Evolutionary conservation across 2,113 vertebrate genomes (phyloP), one percentile per base, ranked within the genome.

Genomic region (Pseudolaguvia tuberculata): DNA sequence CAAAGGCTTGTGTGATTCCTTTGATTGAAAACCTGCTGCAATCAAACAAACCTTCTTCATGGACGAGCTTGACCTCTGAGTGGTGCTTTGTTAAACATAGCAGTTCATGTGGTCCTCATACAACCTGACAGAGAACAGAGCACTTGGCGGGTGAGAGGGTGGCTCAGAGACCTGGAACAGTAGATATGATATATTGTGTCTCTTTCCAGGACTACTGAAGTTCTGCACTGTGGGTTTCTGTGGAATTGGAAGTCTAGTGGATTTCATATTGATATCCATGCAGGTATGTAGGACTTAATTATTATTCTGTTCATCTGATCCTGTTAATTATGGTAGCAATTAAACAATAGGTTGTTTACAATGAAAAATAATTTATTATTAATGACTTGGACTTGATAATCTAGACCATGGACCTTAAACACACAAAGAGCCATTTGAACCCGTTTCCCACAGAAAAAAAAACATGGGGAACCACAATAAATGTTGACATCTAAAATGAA

Each of bases 161-260:
- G 39, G 9, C 7, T 42, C 18, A 45, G 31, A 55, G 10, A 58
- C 52, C 50, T 45, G 35, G 55, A 48, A n/a, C 12, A 14, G 29
- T 62, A 42, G 31, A 14, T 50, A 50, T 70, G 59, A 39, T 57
- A 15, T 45, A 48, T 56, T 80, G 65, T 73, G 57, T 39, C 61
- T 55, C 70, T 62, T 86, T n/a, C 53, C 83, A 99, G 97, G 97
- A 73, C 88, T 99, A 82, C 83, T 99, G 80, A 99, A 98, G 87
- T 98, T 99, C 89, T 99, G 97, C 83, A 99, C 97, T 0, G 96
- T 99, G 35, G 97, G 97, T 1, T 99, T 99, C 91, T 99, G 97
- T 92, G 97, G 97, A 80, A 96, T 99, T 78, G 97, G 96, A 53
- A 98, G 95, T 73, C 86, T 99, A 70, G 94, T 98, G 81, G 97